phyloP scores from a whole-genome alignment of 1,140 invertebrate species.

The Phenacoccus solenopsis region DNA sequence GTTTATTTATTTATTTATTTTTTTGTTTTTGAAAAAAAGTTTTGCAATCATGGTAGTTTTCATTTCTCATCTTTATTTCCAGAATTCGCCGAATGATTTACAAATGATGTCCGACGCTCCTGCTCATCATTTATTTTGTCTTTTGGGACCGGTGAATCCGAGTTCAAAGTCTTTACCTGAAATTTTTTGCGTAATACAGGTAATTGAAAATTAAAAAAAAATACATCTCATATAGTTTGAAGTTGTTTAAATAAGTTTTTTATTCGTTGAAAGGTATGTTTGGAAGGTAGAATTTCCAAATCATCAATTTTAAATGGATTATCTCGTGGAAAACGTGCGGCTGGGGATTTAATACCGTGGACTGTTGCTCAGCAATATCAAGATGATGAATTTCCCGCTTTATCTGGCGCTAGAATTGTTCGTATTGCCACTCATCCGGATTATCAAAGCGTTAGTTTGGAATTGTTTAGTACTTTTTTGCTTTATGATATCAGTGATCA shows the following conservation, averaged over 20 bases:
- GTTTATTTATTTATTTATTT: background rate
- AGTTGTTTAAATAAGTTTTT: constrained; percentile 3
- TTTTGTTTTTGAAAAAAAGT: too few species aligned
- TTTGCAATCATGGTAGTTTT: background rate
- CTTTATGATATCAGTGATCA: too few species aligned
- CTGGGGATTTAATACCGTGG: constrained; percentile 97
- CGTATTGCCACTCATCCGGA: constrained; percentile 97
- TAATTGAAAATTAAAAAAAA: constrained; percentile 29
- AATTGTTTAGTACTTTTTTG: too few species aligned
- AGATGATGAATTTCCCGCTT: constrained; percentile 80
- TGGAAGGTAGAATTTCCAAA: constrained; percentile 90
- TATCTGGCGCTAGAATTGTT: constrained; percentile 84
- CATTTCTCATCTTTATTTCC: constrained; percentile 26
- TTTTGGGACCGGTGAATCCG: constrained; percentile 71
- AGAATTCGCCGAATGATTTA: constrained; percentile 97
- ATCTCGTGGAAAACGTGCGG: constrained; percentile 70
- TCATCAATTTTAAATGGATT: constrained; percentile 62
- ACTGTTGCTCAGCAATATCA: constrained; percentile 92
- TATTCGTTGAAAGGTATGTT: constrained; percentile 51
- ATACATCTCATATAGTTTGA: constrained; percentile 3
- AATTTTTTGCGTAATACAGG: constrained; percentile 81
- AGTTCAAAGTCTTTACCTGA: constrained; percentile 67
- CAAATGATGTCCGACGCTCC: constrained; percentile 98
- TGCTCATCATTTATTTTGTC: constrained; percentile 91
- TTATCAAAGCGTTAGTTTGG: constrained; percentile 64